Evolutionary conservation across 2,888 invertebrate species (phyloP), one percentile per base, ranked within the genome.

Genomic region (Cosmorhoe ocellata): DNA sequence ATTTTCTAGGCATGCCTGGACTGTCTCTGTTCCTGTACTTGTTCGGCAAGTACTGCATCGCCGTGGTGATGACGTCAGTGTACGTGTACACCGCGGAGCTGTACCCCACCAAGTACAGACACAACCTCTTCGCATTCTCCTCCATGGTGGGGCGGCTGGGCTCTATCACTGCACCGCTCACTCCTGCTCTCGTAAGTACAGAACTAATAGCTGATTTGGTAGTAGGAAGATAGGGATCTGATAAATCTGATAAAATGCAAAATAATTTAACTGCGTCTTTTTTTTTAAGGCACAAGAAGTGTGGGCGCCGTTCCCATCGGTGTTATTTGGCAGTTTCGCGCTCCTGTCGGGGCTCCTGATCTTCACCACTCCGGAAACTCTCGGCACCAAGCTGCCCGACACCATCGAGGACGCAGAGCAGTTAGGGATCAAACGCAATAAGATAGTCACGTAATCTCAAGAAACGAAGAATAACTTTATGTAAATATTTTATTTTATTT

Each of bases 11-110:
- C 24, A 66, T 72, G 51, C 71, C 72, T 0, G 76, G 77, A 39
- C 56, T 91, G 0, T 89, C 91, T 0, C 61, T 93, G 56, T 64
- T 87, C 0, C 66, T 92, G 34, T 94, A 93, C 71, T 73, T 94
- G 59, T 71, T 92, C 30, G 94, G 93, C 46, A 94, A 94, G 82
- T 93, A 91, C 76, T 91, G 91, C 58, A 93, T 93, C 52, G 93
- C 94, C 0, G 87, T 91, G 56, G 92, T 94, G 39, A 93, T 93
- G 81, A 91, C 92, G 18, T 91, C 93, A 3, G 82, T 93, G 52
- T 94, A 94, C 74, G 91, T 94, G 59, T 92, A 93, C 71, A 93
- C 94, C 0, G 91, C 93, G 5, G 94, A 94, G 77, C 81, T 94
- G 68, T 94, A 92, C 74, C 94, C 94, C 10, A 94, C 94, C 10